Evolutionary conservation across 2,888 invertebrate genomes (phyloP).

Genomic region (Euphydryas editha): DNA sequence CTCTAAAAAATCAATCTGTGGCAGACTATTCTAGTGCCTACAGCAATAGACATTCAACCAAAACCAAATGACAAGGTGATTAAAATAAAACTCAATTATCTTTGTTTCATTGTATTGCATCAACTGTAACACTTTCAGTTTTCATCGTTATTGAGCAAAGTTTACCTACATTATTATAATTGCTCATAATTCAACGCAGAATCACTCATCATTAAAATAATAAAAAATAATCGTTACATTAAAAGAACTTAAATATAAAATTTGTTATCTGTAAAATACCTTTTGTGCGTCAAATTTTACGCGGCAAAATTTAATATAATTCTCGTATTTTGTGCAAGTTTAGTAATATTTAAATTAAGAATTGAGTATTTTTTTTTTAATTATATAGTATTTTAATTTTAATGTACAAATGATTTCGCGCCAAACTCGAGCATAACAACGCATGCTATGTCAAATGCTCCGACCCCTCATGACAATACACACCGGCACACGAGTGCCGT

Average conservation of each 20-base stretch:
- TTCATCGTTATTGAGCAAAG: conserved; percentile 83
- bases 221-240: conserved; percentile 11
- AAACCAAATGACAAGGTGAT: not conserved
- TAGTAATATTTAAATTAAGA: not conserved
- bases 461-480: conserved; percentile 77
- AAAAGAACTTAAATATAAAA: conserved; percentile 18
- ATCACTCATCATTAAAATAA: conserved; percentile 45
- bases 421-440: conserved; percentile 76
- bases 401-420: conserved; percentile 55
- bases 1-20: too few species aligned
- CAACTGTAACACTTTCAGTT: conserved; percentile 83
- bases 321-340: not conserved
- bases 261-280: conserved; percentile 1
- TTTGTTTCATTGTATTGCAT: conserved; percentile 83
- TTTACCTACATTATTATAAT: conserved; percentile 83
- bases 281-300: conserved; percentile 17
- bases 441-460: conserved; percentile 83
- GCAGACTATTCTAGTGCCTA: too few species aligned
- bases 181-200: conserved; percentile 63
- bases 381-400: not conserved
- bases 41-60: not conserved
- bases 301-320: conserved; percentile 50
- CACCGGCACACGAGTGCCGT: conserved; percentile 70
- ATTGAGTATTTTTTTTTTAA: not conserved
- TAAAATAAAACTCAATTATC: conserved; percentile 76